Evolutionary conservation across 2,113 vertebrate species (phyloP), one percentile per base, ranked within the genome.

Genomic region (Amblyornis subalaris): DNA sequence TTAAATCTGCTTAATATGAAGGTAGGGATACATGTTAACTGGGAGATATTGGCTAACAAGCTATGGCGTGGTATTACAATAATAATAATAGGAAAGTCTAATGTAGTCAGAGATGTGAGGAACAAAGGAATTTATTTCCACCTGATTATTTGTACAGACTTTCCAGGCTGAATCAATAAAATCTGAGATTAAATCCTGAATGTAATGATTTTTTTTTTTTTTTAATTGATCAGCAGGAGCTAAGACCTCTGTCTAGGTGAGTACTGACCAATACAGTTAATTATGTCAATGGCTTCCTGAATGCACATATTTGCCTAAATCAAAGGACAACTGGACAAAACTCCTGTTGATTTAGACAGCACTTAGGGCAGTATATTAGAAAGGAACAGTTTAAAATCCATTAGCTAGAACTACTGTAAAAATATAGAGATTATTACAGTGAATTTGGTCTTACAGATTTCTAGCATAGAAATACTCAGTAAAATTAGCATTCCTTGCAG

Each of bases 171-270:
- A 80, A 54, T 80, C 16, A 67, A 61, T 60, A 81, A 75, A 76
- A 45, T 6, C 2, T 74, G 25, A 35, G 2, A 57, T 48, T 72
- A 76, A 86, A 78, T 51, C 7, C 4, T 0, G 0, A 21, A 47
- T 67, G 54, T 81, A 71, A 54, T 35, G 2, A 45, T 5, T 19
- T 3, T 11, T 66, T 51, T 64, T 45, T 69, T 42, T 51, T 67
- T 51, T 11, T 2, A 40, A 44, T 48, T 25, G 25, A 67, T 51
- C 25, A 65, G 20, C 21, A 85, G 31, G 15, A 93, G 5, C 20
- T 53, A n/a, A 75, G 40, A 40, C 5, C 23, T 64, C 40, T 72
- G 4, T 78, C n/a, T 31, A 69, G 12, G 1, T 57, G 23, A 84
- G 26, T 47, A 65, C 23, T 61, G 36, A 51, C 14, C 70, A 72